Evolutionary conservation across 2,888 invertebrate species (phyloP).

Genomic region (Calameuta idolon): DNA sequence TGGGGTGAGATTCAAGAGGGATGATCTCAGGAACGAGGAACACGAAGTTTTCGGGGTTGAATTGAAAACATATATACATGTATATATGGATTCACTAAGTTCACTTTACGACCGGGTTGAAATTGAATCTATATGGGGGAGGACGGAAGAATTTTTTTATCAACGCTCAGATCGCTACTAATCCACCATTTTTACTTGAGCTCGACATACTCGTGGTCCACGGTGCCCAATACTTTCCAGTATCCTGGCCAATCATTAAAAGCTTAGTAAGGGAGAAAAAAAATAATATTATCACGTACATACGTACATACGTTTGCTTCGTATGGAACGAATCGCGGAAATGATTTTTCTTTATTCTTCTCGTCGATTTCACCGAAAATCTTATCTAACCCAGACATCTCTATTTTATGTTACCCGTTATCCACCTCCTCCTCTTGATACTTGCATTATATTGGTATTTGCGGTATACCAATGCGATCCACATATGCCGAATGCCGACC

Average conservation of each 20-base stretch:
- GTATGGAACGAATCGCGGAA: slow-evolving; percentile 12
- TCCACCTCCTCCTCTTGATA: slow-evolving; percentile 26
- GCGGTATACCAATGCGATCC: neutral
- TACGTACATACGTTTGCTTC: slow-evolving; percentile 2
- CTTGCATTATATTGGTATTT: slow-evolving; percentile 32
- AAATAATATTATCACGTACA: neutral
- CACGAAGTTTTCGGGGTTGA: neutral
- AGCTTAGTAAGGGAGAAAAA: neutral
- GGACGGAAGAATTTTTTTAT: neutral
- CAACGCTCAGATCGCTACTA: neutral
- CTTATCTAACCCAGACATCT: slow-evolving; percentile 38
- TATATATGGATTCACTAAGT: neutral
- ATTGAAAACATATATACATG: neutral
- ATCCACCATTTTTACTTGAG: neutral
- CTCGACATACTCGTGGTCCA: neutral
- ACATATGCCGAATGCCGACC: slow-evolving; percentile 16
- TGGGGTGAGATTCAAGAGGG: slow-evolving; percentile 1
- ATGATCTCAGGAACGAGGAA: neutral
- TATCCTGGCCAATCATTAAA: neutral
- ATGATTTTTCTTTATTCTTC: neutral
- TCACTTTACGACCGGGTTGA: neutral
- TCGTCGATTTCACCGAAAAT: slow-evolving; percentile 17
- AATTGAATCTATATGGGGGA: neutral
- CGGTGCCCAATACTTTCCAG: neutral
- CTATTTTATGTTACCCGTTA: slow-evolving; percentile 32